Evolutionary conservation across 2,888 invertebrate species (phyloP).

Genomic region (Trissonchulus latispiculum): DNA sequence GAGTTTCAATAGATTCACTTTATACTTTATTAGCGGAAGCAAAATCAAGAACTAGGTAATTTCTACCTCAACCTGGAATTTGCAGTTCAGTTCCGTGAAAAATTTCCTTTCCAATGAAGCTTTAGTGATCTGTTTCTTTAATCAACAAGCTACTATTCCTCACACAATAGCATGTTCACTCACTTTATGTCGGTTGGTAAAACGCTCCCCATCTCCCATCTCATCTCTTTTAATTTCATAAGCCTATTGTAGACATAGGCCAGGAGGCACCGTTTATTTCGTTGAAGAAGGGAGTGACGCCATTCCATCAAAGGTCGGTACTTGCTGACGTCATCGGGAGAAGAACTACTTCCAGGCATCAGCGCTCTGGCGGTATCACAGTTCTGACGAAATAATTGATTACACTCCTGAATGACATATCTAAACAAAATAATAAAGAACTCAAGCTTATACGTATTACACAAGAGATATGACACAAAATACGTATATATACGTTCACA

Average conservation of each 20-base stretch:
- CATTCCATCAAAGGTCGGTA: constrained; percentile 14
- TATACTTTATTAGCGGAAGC: too few relatives aligned
- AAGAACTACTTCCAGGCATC: neutral
- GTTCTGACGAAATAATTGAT: constrained; percentile 4
- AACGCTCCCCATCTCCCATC: constrained; percentile 92
- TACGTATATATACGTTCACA: neutral
- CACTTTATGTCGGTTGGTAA: constrained; percentile 66
- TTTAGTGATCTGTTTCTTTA: too few relatives aligned
- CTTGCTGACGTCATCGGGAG: neutral
- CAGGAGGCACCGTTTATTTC: constrained; percentile 78
- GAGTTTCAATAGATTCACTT: too few relatives aligned
- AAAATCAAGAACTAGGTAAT: too few relatives aligned
- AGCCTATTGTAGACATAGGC: constrained; percentile 62
- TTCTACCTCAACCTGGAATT: too few relatives aligned
- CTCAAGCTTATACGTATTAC: neutral
- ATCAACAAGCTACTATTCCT: too few relatives aligned
- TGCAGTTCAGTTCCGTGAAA: too few relatives aligned
- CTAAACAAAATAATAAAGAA: neutral
- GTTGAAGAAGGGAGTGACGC: constrained; percentile 69
- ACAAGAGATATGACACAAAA: too few relatives aligned
- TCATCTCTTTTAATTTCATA: constrained; percentile 65
- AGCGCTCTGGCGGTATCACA: neutral
- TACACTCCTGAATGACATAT: neutral
- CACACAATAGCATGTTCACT: too few relatives aligned
- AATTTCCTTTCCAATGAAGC: too few relatives aligned